Percentiles rank a stretch among this genome's conserved stretches.
Conservation (phyloP, 2,888 invertebrate genomes). For the Timandra comae region DNA sequence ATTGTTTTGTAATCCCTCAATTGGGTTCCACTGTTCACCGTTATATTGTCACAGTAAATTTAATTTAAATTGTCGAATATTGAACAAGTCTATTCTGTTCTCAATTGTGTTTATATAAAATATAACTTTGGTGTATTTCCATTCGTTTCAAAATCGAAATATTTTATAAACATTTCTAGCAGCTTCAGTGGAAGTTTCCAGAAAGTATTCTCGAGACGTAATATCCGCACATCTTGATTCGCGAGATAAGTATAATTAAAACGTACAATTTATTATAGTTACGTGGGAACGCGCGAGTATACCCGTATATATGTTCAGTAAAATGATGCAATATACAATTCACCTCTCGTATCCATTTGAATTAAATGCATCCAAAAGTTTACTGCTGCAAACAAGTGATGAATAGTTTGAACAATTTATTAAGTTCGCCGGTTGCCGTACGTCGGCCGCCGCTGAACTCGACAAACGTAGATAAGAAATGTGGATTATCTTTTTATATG, state of each 20-base stretch:
- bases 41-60: no score
- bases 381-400: conserved; percentile 21
- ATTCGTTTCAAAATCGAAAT: no score
- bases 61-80: no score
- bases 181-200: no score
- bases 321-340: conserved; percentile 8
- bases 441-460: conserved; percentile 4
- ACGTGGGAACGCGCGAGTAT: background rate
- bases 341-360: conserved; percentile 16
- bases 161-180: no score
- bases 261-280: background rate
- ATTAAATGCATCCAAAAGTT: conserved; percentile 23
- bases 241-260: conserved; percentile 1
- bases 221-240: no score
- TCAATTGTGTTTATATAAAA: no score
- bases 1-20: conserved; percentile 13
- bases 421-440: conserved; percentile 20
- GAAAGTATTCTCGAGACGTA: no score
- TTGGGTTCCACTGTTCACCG: no score
- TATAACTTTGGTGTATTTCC: no score
- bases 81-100: no score
- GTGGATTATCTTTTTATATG: no score
- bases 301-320: background rate
- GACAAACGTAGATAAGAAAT: conserved; percentile 8
- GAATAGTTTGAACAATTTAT: conserved; percentile 24